Evolutionary conservation across 2,113 vertebrate genomes (phyloP).

Genomic region (Charina bottae): DNA sequence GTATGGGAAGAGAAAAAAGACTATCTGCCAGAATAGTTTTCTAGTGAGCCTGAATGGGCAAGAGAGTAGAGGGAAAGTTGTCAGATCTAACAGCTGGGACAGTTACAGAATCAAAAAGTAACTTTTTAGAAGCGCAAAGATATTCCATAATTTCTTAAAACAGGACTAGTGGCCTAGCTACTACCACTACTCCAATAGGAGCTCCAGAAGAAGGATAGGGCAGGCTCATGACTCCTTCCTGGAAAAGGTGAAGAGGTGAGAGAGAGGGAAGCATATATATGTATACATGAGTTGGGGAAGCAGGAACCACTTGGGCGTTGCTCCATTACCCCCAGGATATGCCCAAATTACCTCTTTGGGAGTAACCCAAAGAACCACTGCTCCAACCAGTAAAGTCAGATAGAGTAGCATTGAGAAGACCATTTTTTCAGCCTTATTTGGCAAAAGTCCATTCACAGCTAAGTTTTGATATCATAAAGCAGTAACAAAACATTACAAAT

Average conservation of each 20-base stretch:
- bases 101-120: neutral
- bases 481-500: neutral
- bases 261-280: neutral
- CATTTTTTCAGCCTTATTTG: neutral
- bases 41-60: neutral
- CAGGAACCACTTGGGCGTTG: neutral
- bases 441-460: neutral
- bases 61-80: no score
- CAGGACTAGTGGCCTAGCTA: neutral
- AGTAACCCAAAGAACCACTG: neutral
- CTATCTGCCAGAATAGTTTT: neutral
- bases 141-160: neutral
- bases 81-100: no score
- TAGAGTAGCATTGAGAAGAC: neutral
- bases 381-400: neutral
- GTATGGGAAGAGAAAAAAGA: neutral
- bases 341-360: neutral
- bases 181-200: neutral
- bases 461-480: neutral
- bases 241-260: neutral
- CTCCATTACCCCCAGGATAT: neutral
- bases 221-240: neutral
- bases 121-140: neutral
- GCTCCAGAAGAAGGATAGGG: neutral
- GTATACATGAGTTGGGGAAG: neutral